Conservation (phyloP, 2,888 invertebrate genomes). For the Graphium colonna region DNA sequence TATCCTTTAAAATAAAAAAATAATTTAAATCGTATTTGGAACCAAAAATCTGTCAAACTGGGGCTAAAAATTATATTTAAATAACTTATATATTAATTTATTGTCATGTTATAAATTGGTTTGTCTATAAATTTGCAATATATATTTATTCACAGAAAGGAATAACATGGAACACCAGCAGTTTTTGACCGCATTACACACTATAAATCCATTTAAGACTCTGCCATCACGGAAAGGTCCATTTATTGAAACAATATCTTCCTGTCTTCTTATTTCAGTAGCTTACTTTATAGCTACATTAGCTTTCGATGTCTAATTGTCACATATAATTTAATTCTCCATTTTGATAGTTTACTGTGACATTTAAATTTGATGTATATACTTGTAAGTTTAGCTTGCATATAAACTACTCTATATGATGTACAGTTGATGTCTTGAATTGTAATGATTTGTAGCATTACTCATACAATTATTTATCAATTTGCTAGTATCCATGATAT, state of each 20-base stretch:
- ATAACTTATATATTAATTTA: not conserved
- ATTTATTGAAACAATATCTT: not conserved
- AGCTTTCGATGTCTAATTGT: slow-evolving; percentile 6
- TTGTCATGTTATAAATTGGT: not conserved
- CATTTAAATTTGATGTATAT: not conserved
- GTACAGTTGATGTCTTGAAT: too few species aligned
- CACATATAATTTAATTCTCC: too few species aligned
- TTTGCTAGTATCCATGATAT: too few species aligned
- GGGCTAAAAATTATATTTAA: too few species aligned
- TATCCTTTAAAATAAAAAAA: too few species aligned
- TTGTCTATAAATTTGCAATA: not conserved
- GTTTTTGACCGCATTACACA: slow-evolving; percentile 62
- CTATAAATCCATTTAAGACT: slow-evolving; percentile 64
- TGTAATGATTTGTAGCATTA: too few species aligned
- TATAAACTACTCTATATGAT: too few species aligned
- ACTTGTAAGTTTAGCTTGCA: not conserved
- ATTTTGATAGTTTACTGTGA: too few species aligned
- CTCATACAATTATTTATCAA: too few species aligned
- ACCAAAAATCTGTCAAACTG: too few species aligned
- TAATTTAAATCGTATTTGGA: too few species aligned
- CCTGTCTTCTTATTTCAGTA: not conserved
- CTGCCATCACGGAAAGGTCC: slow-evolving; percentile 62
- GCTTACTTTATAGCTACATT: not conserved
- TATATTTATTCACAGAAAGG: slow-evolving; percentile 46
- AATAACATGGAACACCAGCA: slow-evolving; percentile 44